Evolutionary conservation across 2,797 vertebrate species (phyloP), one percentile per base, ranked within the genome.

Genomic region (Ctenochaetus hawaiiensis): DNA sequence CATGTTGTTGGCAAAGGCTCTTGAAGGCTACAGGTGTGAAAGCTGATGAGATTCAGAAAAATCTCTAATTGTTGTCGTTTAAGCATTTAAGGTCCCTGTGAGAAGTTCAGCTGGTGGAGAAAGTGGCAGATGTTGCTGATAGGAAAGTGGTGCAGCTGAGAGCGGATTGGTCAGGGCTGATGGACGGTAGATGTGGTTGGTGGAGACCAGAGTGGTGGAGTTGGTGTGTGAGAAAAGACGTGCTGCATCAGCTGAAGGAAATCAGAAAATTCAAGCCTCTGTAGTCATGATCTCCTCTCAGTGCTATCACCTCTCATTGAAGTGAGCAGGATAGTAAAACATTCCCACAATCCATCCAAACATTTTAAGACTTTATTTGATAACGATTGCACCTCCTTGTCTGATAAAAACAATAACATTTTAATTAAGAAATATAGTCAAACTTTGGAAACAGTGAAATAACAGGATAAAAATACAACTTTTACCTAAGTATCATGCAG

Each of bases 71-170:
- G 43, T 43, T 75, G 51, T 52, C 60, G 34, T 72, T 83, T 8
- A 77, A 85, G 79, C 68, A 86, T 78, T 89, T 17, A 86, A 80
- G 58, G 43, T 7, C 9, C 56, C 51, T 57, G 48, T 64, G 56
- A 59, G 86, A 85, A 56, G 58, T 58, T 82, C 53, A 22, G 48
- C 51, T 64, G 44, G 20, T 13, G 16, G 34, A 51, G 45, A 17
- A 64, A 60, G 44, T 44, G 77, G 9, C 23, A 51, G 30, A 74
- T 41, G 47, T 62, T 37, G 60, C 59, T 56, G 37, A 75, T 39
- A 63, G 18, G n/a, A 23, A 34, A 23, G 44, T 30, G 37, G 30
- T 65, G 47, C 39, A 47, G 5, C 22, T 18, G 48, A 63, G 62
- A 17, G 18, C 16, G 12, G 48, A 77, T 18, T 54, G 44, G 61